These are phyloP conservation scores for Ametastegia equiseti DNA, from an alignment of 2,888 invertebrate species.

Conservation along the genomic window DNA sequence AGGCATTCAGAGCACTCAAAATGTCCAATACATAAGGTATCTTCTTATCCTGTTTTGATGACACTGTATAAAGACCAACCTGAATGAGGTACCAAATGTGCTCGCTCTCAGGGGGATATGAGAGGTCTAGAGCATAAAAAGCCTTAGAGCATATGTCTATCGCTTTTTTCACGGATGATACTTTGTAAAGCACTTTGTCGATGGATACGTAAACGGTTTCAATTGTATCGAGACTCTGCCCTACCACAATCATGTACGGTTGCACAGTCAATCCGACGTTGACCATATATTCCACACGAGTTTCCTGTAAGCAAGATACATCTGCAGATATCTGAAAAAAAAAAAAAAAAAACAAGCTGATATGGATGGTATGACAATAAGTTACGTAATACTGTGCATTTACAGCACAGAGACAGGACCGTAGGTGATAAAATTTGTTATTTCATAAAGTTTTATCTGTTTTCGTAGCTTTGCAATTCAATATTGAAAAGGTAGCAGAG, in stretches of 20 bases:
- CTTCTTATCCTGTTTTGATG: slow-evolving; percentile 51
- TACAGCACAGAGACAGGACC: too few relatives aligned
- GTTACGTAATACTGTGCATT: not conserved
- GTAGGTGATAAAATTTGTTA: too few relatives aligned
- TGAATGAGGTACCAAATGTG: slow-evolving; percentile 57
- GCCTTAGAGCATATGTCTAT: slow-evolving; percentile 56
- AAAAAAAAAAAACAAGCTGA: too few relatives aligned
- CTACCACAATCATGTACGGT: slow-evolving; percentile 22
- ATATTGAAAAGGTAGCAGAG: too few relatives aligned
- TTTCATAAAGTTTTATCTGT: too few relatives aligned
- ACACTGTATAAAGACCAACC: slow-evolving; percentile 48
- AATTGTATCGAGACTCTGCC: not conserved
- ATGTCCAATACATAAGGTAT: slow-evolving; percentile 47
- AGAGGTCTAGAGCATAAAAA: slow-evolving; percentile 53
- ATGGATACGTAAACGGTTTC: not conserved
- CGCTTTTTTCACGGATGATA: slow-evolving; percentile 45
- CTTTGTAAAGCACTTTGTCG: slow-evolving; percentile 39
- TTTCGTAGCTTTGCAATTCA: too few relatives aligned
- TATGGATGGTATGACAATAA: not conserved
- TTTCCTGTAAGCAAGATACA: slow-evolving; percentile 33
- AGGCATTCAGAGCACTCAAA: slow-evolving; percentile 31
- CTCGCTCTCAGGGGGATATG: slow-evolving; percentile 52
- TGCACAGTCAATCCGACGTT: not conserved
- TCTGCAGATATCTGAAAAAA: slow-evolving; percentile 44
- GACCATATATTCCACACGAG: not conserved